Evolutionary conservation across 2,797 vertebrate genomes (phyloP).

Genomic region (Enteromius thamalakanensis): DNA sequence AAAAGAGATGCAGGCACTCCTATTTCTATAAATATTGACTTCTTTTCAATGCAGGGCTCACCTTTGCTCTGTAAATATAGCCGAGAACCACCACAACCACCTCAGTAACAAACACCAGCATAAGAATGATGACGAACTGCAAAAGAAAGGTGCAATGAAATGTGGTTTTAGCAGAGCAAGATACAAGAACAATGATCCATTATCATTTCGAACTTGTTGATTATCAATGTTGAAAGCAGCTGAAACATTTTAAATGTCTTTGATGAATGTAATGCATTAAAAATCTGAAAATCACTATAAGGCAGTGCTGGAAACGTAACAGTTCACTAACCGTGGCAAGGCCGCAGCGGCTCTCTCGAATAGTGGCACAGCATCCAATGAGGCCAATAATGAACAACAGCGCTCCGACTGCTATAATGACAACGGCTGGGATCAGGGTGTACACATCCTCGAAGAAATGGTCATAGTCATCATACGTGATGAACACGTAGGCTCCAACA

Average conservation of each 20-base stretch:
- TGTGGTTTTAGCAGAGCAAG: neutral
- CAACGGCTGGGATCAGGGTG: slow-evolving; percentile 90
- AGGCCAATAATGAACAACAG: slow-evolving; percentile 95
- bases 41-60: slow-evolving; percentile 64
- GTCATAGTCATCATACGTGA: slow-evolving; percentile 97
- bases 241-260: neutral
- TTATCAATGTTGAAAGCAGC: neutral
- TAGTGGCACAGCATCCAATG: slow-evolving; percentile 96
- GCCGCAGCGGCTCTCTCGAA: slow-evolving; percentile 94
- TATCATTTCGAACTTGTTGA: neutral
- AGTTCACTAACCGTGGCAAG: slow-evolving; percentile 86
- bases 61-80: slow-evolving; percentile 98
- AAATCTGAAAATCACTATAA: neutral
- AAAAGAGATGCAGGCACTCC: slow-evolving; percentile 8
- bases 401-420: slow-evolving; percentile 93
- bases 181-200: neutral
- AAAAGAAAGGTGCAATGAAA: slow-evolving; percentile 59
- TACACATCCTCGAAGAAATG: slow-evolving; percentile 98
- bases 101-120: slow-evolving; percentile 96
- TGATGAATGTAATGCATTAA: neutral
- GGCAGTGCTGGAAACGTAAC: neutral
- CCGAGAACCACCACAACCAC: slow-evolving; percentile 96
- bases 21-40: slow-evolving; percentile 35
- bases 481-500: slow-evolving; percentile 97
- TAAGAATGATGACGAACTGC: slow-evolving; percentile 95